Conservation (phyloP, 2,797 vertebrate genomes). For the Enteromius trimaculatus region DNA sequence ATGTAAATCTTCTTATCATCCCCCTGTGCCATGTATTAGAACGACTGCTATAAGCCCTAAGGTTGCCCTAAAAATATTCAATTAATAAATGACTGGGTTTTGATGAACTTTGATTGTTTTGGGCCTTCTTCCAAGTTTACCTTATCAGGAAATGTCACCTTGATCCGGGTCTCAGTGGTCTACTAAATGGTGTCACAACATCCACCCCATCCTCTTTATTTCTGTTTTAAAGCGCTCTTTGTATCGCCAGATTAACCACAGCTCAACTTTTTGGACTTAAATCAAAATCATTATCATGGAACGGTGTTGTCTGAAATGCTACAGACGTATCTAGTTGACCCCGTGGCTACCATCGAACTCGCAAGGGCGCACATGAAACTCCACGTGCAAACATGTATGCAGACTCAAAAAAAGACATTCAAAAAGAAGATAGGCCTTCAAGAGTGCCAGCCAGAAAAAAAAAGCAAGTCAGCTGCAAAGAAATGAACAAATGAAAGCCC, state of each 20-base stretch:
- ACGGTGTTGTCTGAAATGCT: constrained; percentile 69
- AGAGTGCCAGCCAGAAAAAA: constrained; percentile 73
- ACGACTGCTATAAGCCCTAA: constrained; percentile 75
- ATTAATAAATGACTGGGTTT: constrained; percentile 83
- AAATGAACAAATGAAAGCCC: constrained; percentile 89
- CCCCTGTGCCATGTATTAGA: constrained; percentile 78
- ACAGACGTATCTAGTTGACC: constrained; percentile 51
- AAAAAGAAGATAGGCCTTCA: constrained; percentile 81
- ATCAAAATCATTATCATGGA: constrained; percentile 79
- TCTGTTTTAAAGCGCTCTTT: constrained; percentile 73
- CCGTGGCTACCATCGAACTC: constrained; percentile 34
- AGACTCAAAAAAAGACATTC: not conserved
- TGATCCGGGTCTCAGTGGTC: constrained; percentile 77
- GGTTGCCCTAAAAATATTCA: constrained; percentile 81
- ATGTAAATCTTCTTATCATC: constrained; percentile 83
- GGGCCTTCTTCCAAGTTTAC: constrained; percentile 79
- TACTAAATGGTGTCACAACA: constrained; percentile 76
- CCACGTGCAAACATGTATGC: not conserved
- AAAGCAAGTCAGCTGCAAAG: constrained; percentile 66
- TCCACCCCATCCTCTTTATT: constrained; percentile 73
- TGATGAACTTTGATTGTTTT: constrained; percentile 85
- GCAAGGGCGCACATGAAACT: constrained; percentile 7
- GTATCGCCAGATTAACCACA: constrained; percentile 72
- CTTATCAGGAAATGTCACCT: constrained; percentile 84
- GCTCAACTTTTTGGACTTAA: constrained; percentile 73